Base-by-base conservation (phyloP, 2,113 vertebrate species). In the Entomyzon cyanotis region DNA sequence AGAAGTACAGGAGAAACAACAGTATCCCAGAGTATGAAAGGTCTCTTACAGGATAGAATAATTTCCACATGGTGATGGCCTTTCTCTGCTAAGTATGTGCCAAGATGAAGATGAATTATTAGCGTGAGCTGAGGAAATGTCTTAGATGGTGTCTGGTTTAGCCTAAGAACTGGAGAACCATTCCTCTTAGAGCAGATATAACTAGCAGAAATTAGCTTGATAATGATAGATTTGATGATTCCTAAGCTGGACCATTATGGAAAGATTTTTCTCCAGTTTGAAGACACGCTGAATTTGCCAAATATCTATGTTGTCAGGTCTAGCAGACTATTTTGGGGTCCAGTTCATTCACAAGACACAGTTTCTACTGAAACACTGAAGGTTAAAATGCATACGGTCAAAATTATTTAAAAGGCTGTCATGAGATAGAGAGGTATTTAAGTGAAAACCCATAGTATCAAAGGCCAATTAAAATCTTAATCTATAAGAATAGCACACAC, bases 201-300 rank as follows among this genome's bases (percentile, higher is more conserved):
- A 41, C 28, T 35, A 55, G 46, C 37, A 87, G 64, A 76, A 90
- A 90, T 78, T 19, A 76, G 30, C 27, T 20, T 0, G 0, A 6
- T 50, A 37, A 35, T 37, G 5, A 2, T 5, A 87, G 37, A 46
- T 21, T 10, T 88, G 14, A 47, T 33, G 77, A 39, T 85, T 95
- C 75, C 24, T 83, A 44, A 74, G 39, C 9, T 80, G 49, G n/a
- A 58, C 28, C 12, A 2, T 62, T 62, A 58, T 55, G 21, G 21
- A 79, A 91, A 78, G 44, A 30, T 55, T 94, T 60, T 87, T 60
- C 56, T 94, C 27, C 31, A 56, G 3, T 73, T 93, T 76, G 47
- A 87, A 87, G 63, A 91, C 37, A n/a, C 55, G 69, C 30, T 82
- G 65, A n/a, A 58, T 95, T 90, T 93, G 44, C 30, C 47, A 44